Percentiles rank a stretch among this genome's conserved stretches.
phyloP scores from a whole-genome alignment of 2,797 vertebrate species.

The Euthynnus affinis region DNA sequence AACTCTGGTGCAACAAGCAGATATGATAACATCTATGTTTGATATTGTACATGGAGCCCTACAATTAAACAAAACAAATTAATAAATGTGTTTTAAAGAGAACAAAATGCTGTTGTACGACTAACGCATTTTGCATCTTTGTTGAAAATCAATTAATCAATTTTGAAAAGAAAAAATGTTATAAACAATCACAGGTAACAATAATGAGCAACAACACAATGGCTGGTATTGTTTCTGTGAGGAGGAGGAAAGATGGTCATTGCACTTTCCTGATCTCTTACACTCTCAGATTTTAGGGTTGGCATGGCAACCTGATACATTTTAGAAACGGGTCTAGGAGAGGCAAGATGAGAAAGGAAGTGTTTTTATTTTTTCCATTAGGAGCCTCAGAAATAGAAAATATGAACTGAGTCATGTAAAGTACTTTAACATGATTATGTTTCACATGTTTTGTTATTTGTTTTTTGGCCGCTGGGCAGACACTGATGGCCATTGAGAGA shows the following conservation, averaged over 20 bases:
- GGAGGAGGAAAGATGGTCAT: background rate
- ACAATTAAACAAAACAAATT: too few species aligned
- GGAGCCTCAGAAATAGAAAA: background rate
- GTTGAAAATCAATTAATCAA: too few species aligned
- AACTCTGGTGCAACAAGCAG: too few species aligned
- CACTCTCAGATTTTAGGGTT: conserved; percentile 30
- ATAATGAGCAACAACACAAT: background rate
- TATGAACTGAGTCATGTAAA: background rate
- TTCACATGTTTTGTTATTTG: background rate
- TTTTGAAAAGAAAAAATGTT: too few species aligned
- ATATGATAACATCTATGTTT: too few species aligned
- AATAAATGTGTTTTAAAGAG: too few species aligned
- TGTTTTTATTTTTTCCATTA: background rate
- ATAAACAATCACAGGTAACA: background rate
- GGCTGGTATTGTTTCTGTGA: background rate
- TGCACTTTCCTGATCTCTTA: background rate
- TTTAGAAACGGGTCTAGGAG: background rate
- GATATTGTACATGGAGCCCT: background rate
- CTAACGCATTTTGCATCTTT: too few species aligned
- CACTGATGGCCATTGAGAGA: background rate
- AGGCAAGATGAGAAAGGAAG: background rate
- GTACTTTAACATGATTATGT: too few species aligned
- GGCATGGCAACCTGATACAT: conserved; percentile 41
- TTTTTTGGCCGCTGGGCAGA: background rate
- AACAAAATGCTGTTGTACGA: too few species aligned